These are phyloP conservation scores for Physeter macrocephalus DNA, from an alignment of 2,113 vertebrate species.

Conservation along the genomic window DNA sequence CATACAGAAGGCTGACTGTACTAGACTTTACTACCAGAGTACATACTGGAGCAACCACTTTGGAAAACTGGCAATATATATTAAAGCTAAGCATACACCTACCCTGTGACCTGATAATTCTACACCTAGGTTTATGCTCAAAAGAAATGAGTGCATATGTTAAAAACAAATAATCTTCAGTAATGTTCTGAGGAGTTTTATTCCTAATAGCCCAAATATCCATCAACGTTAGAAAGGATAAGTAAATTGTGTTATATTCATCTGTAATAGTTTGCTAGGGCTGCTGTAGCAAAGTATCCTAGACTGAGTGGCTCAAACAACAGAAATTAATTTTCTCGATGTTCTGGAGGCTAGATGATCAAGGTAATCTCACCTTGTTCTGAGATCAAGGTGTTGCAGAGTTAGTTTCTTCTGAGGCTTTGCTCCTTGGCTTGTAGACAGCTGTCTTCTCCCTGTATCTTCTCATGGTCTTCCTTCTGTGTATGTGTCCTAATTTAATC, in stretches of 20 bases:
- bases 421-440: neutral
- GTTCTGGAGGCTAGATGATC: neutral
- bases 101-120: neutral
- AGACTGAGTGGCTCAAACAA: neutral
- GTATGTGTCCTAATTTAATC: neutral
- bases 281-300: neutral
- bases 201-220: neutral
- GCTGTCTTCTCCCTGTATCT: neutral
- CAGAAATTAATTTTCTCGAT: neutral
- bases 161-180: neutral
- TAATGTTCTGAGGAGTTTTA: neutral
- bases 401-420: neutral
- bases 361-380: neutral
- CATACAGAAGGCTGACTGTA: neutral
- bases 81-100: neutral
- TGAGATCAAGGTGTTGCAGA: neutral
- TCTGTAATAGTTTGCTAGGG: neutral
- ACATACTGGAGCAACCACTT: neutral
- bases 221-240: neutral
- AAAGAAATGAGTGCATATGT: neutral
- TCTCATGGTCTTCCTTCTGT: neutral
- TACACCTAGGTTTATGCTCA: neutral
- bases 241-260: neutral
- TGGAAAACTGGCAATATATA: neutral
- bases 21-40: neutral